Base-by-base conservation (phyloP, 1,140 invertebrate species). In the Diorhabda sublineata region DNA sequence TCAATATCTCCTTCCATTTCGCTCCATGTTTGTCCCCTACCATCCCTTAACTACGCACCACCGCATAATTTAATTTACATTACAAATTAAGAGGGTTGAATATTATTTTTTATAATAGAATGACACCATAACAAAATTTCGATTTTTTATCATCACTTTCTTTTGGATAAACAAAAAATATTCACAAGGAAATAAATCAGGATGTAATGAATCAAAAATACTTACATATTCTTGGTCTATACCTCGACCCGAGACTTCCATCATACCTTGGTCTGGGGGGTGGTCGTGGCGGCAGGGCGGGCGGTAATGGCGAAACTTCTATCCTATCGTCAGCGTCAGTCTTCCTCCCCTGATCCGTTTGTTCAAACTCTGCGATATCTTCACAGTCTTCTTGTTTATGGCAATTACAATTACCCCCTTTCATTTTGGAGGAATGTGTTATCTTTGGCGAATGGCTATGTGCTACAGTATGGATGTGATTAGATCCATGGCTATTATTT, bases 201-300 rank as follows among this genome's bases (percentile, higher is more conserved):
- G 26, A 26, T 26, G 26, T 26, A 26, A 26, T 26, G 26, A 26
- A 26, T 26, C 26, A 61, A n/a, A 42, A 52, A n/a, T 42, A 69
- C 68, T 69, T 56, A 74, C 71, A 47, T 42, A 58, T 70, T 47
- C 65, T 61, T 6, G 69, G 58, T 58, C 74, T 58, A 68, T 73
- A 71, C 62, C 78, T 75, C 3, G 77, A 73, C 66, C 73, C 77
- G 45, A 78, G 66, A 47, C 74, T 77, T 4, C 73, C 78, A 57
- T 81, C 80, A 58, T 73, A 75, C 67, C 80, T 70, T 3, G 78
- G 79, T 64, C 80, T 75, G 11, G 80, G 80, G n/a, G 80, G 80
- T 4, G 80, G 80, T 68, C 80, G 64, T 42, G 80, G 80, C 1
- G 80, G 80, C 63, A 81, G 68, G n/a, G 80, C 80, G 7, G 80